Evolutionary conservation across 2,797 vertebrate genomes (phyloP).

Genomic region (Leptatherina wallacei): DNA sequence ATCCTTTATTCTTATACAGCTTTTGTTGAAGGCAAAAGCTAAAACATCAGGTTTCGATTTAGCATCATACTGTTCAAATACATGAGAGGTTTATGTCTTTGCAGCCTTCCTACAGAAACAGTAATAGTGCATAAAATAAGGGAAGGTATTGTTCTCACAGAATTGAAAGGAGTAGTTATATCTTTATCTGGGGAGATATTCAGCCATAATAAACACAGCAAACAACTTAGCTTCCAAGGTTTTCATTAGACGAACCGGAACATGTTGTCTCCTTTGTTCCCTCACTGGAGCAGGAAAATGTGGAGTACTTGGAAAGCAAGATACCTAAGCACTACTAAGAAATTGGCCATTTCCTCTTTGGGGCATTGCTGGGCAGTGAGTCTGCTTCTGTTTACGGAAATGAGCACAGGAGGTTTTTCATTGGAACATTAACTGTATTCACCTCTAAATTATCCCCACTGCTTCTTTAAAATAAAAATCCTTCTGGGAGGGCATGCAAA

Average conservation of each 20-base stretch:
- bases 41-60: not conserved
- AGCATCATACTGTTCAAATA: not conserved
- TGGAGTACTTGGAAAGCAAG: constrained; percentile 54
- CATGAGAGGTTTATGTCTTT: not conserved
- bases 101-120: not conserved
- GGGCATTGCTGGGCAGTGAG: constrained; percentile 26
- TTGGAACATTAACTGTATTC: constrained; percentile 24
- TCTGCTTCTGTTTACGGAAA: constrained; percentile 61
- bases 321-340: constrained; percentile 53
- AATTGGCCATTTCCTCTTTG: constrained; percentile 62
- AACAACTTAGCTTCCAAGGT: not conserved
- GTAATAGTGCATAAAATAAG: not conserved
- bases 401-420: constrained; percentile 23
- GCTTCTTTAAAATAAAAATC: constrained; percentile 3
- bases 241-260: constrained; percentile 37
- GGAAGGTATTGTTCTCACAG: not conserved
- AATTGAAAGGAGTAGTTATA: not conserved
- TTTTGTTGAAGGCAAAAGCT: not conserved
- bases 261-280: constrained; percentile 32
- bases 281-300: constrained; percentile 14
- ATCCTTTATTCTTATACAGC: not conserved
- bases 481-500: constrained; percentile 7
- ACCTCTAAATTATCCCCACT: constrained; percentile 9
- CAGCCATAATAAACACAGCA: not conserved
- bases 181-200: not conserved